Base-by-base conservation (phyloP, 2,888 invertebrate genomes). In the Nomada fabriciana region DNA sequence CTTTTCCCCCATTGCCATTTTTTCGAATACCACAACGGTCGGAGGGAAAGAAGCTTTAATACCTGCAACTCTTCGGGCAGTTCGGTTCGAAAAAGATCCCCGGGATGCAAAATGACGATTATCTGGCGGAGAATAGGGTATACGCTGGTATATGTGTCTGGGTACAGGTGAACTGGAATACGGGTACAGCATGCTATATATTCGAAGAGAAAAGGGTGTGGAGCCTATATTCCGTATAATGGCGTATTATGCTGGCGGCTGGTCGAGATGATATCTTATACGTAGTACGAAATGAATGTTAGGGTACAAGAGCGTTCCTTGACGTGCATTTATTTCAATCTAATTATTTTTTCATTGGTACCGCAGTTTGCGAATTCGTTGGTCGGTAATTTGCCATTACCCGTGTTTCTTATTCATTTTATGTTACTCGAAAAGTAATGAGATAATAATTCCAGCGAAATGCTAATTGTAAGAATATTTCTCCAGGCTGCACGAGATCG, bases 51-150 rank as follows among this genome's bases (percentile, higher is more conserved):
- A 80, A 81, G 80, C 80, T 80, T 68, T 36, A 64, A 23, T n/a
- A 43, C 50, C 3, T 60, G 73, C 60, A 65, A 71, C 52, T 47
- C 50, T 53, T 11, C 50, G 50, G 55, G 53, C 36, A n/a, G 36
- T 25, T n/a, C 57, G 13, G 63, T 50, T 25, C 18, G 47, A 42
- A 77, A 78, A 65, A 77, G 60, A 43, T 61, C 52, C 15, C 42
- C 20, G 15, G 60, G 60, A 61, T 70, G 61, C 67, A 53, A 70
- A 82, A 82, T 71, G 82, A 74, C 82, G 74, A 83, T 77, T 77
- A 77, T 77, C 82, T 36, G 63, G 29, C 67, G 64, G 76, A 10
- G 36, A 50, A 60, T 47, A 23, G n/a, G 18, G 7, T 42, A 13
- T 55, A 11, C 55, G 53, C 60, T 20, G 9, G 11, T 15, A 13